Evolutionary conservation across 2,797 vertebrate species (phyloP).

Genomic region (Cynodonichthys magdalenae): DNA sequence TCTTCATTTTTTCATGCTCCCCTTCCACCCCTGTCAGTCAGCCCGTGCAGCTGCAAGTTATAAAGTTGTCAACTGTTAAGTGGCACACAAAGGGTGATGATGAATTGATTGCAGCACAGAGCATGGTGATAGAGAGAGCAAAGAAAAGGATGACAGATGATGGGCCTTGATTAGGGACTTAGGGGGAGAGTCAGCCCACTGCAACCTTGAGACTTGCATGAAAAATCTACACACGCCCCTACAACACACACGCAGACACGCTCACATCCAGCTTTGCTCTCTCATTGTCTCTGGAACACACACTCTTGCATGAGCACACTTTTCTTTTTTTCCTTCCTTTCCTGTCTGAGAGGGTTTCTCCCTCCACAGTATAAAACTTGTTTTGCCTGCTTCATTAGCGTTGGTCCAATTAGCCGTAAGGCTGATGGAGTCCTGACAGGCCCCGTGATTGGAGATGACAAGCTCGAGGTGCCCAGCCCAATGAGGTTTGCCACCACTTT

Average conservation of each 20-base stretch:
- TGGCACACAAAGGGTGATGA: constrained; percentile 91
- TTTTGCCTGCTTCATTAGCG: constrained; percentile 99
- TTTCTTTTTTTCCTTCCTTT: constrained; percentile 69
- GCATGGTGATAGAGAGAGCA: constrained; percentile 88
- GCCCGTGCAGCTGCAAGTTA: constrained; percentile 87
- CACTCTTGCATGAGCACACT: constrained; percentile 8
- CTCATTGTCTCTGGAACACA: constrained; percentile 69
- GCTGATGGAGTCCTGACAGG: constrained; percentile 99
- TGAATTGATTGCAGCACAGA: constrained; percentile 93
- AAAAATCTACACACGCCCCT: constrained; percentile 74
- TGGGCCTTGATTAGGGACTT: constrained; percentile 90
- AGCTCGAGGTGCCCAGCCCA: constrained; percentile 94
- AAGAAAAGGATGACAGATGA: constrained; percentile 88
- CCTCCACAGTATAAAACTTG: constrained; percentile 90
- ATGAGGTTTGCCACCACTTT: constrained; percentile 99
- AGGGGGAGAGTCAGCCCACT: constrained; percentile 89
- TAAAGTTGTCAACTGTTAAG: constrained; percentile 92
- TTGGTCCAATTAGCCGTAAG: constrained; percentile 99
- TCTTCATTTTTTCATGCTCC: constrained; percentile 72
- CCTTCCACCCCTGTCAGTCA: constrained; percentile 76
- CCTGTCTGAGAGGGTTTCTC: constrained; percentile 63
- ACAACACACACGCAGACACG: constrained; percentile 20
- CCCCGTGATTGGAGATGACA: constrained; percentile 99
- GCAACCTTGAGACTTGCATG: constrained; percentile 93
- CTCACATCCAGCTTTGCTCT: constrained; percentile 39